phyloP scores from a whole-genome alignment of 2,888 invertebrate species.

The Drosophila aldrichi region DNA sequence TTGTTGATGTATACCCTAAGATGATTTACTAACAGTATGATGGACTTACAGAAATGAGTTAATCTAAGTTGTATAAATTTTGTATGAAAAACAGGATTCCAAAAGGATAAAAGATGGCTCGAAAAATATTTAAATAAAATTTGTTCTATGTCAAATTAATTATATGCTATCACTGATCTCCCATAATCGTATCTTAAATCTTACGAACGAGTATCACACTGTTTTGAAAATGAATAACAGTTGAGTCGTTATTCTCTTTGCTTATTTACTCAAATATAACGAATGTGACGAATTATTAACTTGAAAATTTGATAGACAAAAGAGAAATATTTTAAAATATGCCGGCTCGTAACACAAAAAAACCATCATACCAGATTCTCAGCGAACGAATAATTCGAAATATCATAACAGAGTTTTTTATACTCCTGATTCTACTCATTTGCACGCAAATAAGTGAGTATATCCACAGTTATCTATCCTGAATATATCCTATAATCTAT shows the following conservation, averaged over 20 bases:
- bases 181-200: no score
- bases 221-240: no score
- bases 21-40: background rate
- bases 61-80: no score
- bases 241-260: background rate
- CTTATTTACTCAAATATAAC: background rate
- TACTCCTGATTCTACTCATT: constrained; percentile 8
- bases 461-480: background rate
- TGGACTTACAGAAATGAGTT: background rate
- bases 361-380: constrained; percentile 12
- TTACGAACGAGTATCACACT: no score
- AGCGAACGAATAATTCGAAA: constrained; percentile 11
- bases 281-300: background rate
- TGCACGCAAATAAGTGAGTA: constrained; percentile 19
- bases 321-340: background rate
- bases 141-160: no score
- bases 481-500: no score
- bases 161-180: no score
- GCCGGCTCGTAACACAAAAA: background rate
- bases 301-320: background rate
- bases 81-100: no score
- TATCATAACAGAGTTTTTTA: constrained; percentile 6
- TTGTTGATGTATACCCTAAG: background rate
- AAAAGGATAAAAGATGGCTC: no score
- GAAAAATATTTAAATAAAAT: no score